A percentile compares a stretch with the other conserved stretches of the same genome.
These are phyloP conservation scores for Cephalopholis sonnerati DNA, from an alignment of 2,113 vertebrate species.

Conservation along the genomic window DNA sequence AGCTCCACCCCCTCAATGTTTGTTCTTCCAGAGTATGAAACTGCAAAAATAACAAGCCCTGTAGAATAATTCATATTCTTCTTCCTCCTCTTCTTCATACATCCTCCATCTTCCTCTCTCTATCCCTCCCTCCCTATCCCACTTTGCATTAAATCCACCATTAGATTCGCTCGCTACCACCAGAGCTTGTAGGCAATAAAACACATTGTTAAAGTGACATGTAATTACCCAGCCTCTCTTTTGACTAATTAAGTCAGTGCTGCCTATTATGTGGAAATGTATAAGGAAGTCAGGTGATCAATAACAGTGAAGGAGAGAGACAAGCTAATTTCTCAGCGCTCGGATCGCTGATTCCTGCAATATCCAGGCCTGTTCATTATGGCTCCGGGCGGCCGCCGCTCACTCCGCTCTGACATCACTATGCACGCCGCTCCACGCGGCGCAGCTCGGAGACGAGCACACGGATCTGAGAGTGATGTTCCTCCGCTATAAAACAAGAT, in stretches of 20 bases:
- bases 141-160: conserved; percentile 65
- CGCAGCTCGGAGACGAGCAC: background rate
- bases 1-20: no score
- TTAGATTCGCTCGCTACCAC: conserved; percentile 58
- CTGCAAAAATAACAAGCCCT: background rate
- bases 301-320: conserved; percentile 75
- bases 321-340: conserved; percentile 73
- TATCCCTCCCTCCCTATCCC: conserved; percentile 38
- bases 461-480: conserved; percentile 41
- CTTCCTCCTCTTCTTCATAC: background rate
- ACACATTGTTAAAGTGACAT: conserved; percentile 82
- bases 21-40: no score
- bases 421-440: background rate
- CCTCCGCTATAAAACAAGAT: conserved; percentile 52
- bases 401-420: conserved; percentile 39
- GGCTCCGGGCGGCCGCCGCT: conserved; percentile 17
- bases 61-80: background rate
- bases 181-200: conserved; percentile 78
- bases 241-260: conserved; percentile 82
- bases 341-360: conserved; percentile 65
- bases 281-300: conserved; percentile 83
- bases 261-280: conserved; percentile 79
- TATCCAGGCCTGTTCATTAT: conserved; percentile 45
- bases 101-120: background rate
- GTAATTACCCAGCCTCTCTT: conserved; percentile 80